phyloP scores from a whole-genome alignment of 2,888 invertebrate species.

The Luperina testacea region DNA sequence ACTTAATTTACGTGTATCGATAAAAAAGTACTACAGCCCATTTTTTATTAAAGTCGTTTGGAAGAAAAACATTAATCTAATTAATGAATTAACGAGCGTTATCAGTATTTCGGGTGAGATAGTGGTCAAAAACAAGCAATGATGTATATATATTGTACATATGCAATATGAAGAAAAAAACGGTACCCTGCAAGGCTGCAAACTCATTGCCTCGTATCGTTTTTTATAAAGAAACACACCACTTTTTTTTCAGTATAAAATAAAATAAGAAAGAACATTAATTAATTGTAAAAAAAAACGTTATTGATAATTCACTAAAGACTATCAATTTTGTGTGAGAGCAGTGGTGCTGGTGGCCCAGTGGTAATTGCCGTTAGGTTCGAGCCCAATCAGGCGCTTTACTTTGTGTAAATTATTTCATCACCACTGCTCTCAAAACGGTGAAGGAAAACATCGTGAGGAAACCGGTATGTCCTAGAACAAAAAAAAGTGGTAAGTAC shows the following conservation, averaged over 20 bases:
- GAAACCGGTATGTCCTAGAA: not conserved
- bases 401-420: not conserved
- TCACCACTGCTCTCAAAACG: not conserved
- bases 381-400: not conserved
- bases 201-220: conserved; percentile 17
- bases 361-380: not conserved
- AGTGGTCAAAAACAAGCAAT: not conserved
- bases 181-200: not conserved
- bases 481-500: too few relatives aligned
- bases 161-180: not conserved
- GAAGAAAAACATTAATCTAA: not conserved
- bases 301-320: not conserved
- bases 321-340: not conserved
- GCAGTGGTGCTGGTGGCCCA: not conserved
- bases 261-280: not conserved
- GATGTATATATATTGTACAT: not conserved
- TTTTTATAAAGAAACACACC: not conserved
- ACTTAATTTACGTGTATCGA: conserved; percentile 25
- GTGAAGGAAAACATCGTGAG: not conserved
- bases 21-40: not conserved
- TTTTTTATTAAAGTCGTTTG: not conserved
- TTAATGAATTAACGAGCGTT: not conserved
- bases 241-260: not conserved
- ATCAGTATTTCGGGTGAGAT: not conserved
- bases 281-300: not conserved